Evolutionary conservation across 2,797 vertebrate species (phyloP).

Genomic region (Coracias cyanogaster): DNA sequence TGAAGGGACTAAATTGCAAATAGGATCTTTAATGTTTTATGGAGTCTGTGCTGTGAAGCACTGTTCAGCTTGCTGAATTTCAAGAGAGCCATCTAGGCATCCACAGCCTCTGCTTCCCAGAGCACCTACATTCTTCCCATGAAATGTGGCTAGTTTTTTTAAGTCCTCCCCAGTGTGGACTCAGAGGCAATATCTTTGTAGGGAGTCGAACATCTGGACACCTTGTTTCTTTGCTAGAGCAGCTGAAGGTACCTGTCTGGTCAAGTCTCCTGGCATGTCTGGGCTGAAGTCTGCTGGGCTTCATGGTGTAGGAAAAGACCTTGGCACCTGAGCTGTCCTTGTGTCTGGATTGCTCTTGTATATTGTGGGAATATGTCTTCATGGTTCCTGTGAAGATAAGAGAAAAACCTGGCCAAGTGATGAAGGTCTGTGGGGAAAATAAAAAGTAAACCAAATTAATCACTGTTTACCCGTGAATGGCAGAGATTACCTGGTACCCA

Average conservation of each 20-base stretch:
- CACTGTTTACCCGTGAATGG: neutral
- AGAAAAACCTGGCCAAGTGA: neutral
- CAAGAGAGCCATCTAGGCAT: neutral
- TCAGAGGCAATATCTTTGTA: neutral
- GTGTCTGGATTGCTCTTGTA: neutral
- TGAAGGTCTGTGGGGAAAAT: neutral
- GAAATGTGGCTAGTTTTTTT: neutral
- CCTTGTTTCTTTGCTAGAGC: neutral
- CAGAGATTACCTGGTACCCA: neutral
- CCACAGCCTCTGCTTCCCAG: neutral
- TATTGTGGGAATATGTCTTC: neutral
- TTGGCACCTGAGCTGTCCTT: neutral
- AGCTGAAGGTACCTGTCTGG: neutral
- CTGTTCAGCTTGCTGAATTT: neutral
- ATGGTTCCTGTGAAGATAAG: neutral
- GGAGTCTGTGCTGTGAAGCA: neutral
- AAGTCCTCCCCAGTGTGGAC: neutral
- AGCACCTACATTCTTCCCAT: neutral
- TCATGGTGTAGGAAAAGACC: neutral
- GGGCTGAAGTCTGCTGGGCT: neutral
- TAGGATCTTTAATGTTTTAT: neutral
- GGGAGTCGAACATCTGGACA: neutral
- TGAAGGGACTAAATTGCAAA: neutral
- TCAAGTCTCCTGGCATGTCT: neutral
- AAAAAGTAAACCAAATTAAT: neutral